Conservation (phyloP, 2,797 vertebrate genomes). For the Avahi laniger region DNA sequence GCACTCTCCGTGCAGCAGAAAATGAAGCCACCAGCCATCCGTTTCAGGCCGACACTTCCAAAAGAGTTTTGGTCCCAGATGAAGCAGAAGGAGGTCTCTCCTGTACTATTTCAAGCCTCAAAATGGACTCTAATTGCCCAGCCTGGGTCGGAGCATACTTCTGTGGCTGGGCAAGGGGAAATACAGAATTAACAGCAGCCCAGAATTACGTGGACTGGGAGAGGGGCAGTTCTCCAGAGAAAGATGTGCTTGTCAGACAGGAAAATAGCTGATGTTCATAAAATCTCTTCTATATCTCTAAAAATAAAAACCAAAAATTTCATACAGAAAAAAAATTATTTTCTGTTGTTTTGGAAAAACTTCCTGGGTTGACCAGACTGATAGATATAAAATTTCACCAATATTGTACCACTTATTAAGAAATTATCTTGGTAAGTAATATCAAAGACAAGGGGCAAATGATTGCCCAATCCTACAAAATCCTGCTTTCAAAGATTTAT, state of each 20-base stretch:
- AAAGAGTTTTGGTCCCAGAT: background rate
- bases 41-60: background rate
- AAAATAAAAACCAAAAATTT: background rate
- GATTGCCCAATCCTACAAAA: background rate
- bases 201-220: background rate
- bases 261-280: background rate
- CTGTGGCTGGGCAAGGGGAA: background rate
- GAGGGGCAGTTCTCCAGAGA: background rate
- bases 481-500: background rate
- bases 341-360: background rate
- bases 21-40: background rate
- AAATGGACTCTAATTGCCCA: background rate
- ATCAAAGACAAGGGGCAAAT: background rate
- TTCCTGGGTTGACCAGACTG: background rate
- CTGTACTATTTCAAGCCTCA: rapidly evolving
- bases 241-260: background rate
- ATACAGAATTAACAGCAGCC: background rate
- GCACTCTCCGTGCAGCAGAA: background rate
- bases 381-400: background rate
- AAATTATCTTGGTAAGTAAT: background rate
- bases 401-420: background rate
- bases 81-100: background rate
- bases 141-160: background rate
- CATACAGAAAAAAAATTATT: background rate
- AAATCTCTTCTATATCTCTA: background rate